A percentile compares a stretch with the other conserved stretches of the same genome.
Evolutionary conservation across 2,888 invertebrate genomes (phyloP).

Genomic region (Hyppa rectilinea): DNA sequence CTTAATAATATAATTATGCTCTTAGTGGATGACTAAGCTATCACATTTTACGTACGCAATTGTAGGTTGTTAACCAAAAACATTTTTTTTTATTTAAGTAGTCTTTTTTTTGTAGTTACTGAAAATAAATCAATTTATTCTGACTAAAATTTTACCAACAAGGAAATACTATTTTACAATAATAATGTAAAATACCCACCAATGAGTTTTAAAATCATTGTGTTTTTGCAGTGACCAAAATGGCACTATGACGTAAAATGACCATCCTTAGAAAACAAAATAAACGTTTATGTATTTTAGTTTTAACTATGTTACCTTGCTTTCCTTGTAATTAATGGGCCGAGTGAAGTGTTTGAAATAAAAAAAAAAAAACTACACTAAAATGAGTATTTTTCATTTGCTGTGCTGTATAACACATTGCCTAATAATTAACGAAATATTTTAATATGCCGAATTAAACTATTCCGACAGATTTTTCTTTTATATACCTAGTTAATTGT

Average conservation of each 20-base stretch:
- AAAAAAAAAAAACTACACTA: not conserved
- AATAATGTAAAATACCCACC: slow-evolving; percentile 33
- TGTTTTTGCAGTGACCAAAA: not conserved
- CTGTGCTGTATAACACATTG: no score
- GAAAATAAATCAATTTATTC: not conserved
- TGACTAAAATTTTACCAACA: slow-evolving; percentile 2
- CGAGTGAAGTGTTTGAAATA: no score
- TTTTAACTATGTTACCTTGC: not conserved
- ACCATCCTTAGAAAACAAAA: slow-evolving; percentile 1
- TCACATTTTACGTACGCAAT: not conserved
- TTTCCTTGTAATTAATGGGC: not conserved
- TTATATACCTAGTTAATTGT: no score
- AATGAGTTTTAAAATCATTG: slow-evolving; percentile 9
- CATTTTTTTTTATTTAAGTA: not conserved
- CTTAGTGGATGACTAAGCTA: no score
- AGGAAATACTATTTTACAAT: no score
- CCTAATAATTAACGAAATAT: no score
- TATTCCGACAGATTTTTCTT: no score
- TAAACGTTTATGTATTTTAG: not conserved
- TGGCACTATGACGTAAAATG: slow-evolving; percentile 30
- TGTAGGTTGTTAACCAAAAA: not conserved
- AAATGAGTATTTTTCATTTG: not conserved
- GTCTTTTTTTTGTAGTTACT: not conserved
- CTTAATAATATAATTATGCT: not conserved
- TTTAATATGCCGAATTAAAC: no score